Evolutionary conservation across 1,140 invertebrate genomes (phyloP).

Genomic region (Bombus superbus): DNA sequence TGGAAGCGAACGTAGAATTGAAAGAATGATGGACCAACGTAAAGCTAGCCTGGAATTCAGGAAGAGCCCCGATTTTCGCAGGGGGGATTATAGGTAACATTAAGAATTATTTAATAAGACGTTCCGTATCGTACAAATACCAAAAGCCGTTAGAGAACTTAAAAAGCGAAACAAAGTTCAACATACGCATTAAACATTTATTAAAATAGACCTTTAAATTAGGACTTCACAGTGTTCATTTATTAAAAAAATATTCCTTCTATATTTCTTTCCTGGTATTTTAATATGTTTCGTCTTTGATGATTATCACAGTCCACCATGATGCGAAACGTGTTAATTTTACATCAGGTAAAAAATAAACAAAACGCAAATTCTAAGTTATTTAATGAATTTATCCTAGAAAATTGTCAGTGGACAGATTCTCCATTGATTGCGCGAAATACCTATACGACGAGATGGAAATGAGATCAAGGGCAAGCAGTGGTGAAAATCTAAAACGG

Average conservation of each 20-base stretch:
- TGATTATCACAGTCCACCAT: too few species aligned
- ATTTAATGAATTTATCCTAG: conserved; percentile 36
- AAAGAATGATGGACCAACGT: conserved; percentile 72
- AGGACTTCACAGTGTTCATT: too few species aligned
- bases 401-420: conserved; percentile 76
- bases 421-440: conserved; percentile 73
- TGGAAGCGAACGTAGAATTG: conserved; percentile 76
- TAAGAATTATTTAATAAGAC: neutral
- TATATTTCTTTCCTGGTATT: neutral
- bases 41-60: conserved; percentile 80
- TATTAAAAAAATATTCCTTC: too few species aligned
- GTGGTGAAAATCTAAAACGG: conserved; percentile 73
- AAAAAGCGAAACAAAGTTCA: neutral
- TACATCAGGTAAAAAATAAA: neutral
- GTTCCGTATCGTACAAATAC: neutral
- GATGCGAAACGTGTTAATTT: neutral
- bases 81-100: conserved; percentile 77
- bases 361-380: neutral
- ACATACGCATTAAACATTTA: neutral
- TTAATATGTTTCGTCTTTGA: neutral
- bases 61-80: conserved; percentile 79
- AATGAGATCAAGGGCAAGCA: conserved; percentile 73
- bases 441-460: conserved; percentile 74
- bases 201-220: neutral
- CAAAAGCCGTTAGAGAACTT: neutral